A percentile compares a stretch with the other conserved stretches of the same genome.
phyloP scores from a whole-genome alignment of 1,140 invertebrate genomes.

The Drosophila pachea region DNA sequence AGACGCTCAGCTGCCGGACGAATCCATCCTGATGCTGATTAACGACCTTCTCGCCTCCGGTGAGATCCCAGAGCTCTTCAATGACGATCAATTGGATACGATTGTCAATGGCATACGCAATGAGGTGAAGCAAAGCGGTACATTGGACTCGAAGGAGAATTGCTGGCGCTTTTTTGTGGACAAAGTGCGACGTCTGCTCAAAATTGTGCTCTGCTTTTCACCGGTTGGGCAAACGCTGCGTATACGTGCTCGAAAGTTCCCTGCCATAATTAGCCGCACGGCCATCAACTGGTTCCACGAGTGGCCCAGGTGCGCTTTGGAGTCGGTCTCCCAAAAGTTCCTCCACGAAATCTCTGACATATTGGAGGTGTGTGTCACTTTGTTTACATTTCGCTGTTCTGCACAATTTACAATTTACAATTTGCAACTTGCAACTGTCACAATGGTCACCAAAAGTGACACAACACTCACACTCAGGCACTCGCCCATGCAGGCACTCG shows the following conservation, averaged over 20 bases:
- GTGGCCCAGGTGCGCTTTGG: slow-evolving; percentile 94
- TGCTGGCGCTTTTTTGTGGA: slow-evolving; percentile 98
- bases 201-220: slow-evolving; percentile 92
- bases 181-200: slow-evolving; percentile 87
- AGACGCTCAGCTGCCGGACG: slow-evolving; percentile 95
- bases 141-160: slow-evolving; percentile 93
- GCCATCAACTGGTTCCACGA: slow-evolving; percentile 98
- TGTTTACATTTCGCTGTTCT: slow-evolving; percentile 50
- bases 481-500: too few relatives aligned
- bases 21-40: slow-evolving; percentile 94
- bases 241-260: slow-evolving; percentile 93
- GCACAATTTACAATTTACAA: slow-evolving; percentile 62
- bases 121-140: slow-evolving; percentile 87
- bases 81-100: slow-evolving; percentile 95
- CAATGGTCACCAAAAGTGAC: slow-evolving; percentile 42
- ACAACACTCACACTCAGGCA: slow-evolving; percentile 20
- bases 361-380: slow-evolving; percentile 81
- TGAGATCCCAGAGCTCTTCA: slow-evolving; percentile 94
- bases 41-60: slow-evolving; percentile 97
- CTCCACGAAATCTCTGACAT: slow-evolving; percentile 86
- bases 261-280: slow-evolving; percentile 94
- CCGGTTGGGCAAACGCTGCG: slow-evolving; percentile 93
- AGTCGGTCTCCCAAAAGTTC: slow-evolving; percentile 93
- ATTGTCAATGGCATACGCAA: slow-evolving; percentile 89
- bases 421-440: slow-evolving; percentile 61